phyloP scores from a whole-genome alignment of 2,113 vertebrate genomes.

The Oncorhynchus clarkii region DNA sequence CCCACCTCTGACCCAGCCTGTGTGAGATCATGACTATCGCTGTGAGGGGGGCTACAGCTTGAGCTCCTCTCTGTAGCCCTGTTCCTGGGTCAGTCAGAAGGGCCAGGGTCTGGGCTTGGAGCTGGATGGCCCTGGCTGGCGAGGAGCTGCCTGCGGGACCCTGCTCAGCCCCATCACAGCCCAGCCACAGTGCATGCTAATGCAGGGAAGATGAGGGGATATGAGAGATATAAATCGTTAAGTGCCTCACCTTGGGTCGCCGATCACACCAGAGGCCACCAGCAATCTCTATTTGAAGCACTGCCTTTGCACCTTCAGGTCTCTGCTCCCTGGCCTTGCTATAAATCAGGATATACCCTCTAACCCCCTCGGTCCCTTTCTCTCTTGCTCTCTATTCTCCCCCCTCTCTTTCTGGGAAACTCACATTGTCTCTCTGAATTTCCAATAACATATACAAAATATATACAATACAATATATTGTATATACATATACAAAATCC shows the following conservation, averaged over 20 bases:
- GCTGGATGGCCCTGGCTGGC: slow-evolving; percentile 33
- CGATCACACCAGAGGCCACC: slow-evolving; percentile 77
- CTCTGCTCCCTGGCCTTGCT: slow-evolving; percentile 75
- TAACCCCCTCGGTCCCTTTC: slow-evolving; percentile 5
- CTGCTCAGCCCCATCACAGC: slow-evolving; percentile 38
- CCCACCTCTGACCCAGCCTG: slow-evolving; percentile 33
- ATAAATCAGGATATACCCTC: slow-evolving; percentile 77
- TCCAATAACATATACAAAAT: neutral
- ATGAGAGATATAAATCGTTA: slow-evolving; percentile 79
- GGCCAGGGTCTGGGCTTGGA: slow-evolving; percentile 45
- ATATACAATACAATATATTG: neutral
- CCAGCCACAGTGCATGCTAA: slow-evolving; percentile 14
- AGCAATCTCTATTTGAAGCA: slow-evolving; percentile 81
- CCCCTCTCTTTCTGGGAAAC: neutral
- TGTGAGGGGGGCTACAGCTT: neutral
- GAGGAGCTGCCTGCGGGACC: neutral
- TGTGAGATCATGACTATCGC: neutral
- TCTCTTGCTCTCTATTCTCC: neutral
- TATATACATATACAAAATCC: neutral
- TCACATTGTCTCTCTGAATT: neutral
- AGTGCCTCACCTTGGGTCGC: slow-evolving; percentile 81
- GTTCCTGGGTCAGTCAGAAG: slow-evolving; percentile 45
- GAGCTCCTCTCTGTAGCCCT: slow-evolving; percentile 28
- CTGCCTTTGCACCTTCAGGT: slow-evolving; percentile 76
- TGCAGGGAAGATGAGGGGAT: slow-evolving; percentile 72